phyloP scores from a whole-genome alignment of 1,140 invertebrate species.

The Spodoptera litura region DNA sequence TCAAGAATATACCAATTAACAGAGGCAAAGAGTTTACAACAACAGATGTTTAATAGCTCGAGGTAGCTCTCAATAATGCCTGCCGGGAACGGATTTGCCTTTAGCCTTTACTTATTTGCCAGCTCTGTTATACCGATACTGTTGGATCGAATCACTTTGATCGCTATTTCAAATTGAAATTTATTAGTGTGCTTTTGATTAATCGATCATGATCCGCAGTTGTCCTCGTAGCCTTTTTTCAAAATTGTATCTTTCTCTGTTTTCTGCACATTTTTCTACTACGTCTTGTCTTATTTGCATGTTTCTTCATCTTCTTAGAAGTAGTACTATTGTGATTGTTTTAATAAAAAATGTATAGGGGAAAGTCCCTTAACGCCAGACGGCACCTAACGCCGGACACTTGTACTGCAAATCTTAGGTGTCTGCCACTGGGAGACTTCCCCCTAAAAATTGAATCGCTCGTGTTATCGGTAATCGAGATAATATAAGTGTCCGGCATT shows the following conservation, averaged over 20 bases:
- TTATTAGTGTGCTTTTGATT: not conserved
- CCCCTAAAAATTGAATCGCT: too few species aligned
- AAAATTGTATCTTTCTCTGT: not conserved
- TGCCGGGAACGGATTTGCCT: slow-evolving; percentile 43
- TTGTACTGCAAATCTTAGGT: too few species aligned
- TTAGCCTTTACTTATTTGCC: slow-evolving; percentile 41
- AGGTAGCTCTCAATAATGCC: slow-evolving; percentile 41
- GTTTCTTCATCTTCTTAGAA: too few species aligned
- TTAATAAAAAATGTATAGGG: too few species aligned
- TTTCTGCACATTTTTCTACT: too few species aligned
- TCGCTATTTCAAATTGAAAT: slow-evolving; percentile 18
- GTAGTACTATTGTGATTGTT: too few species aligned
- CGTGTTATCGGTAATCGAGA: too few species aligned
- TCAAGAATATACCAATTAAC: slow-evolving; percentile 78
- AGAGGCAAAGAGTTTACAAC: slow-evolving; percentile 59
- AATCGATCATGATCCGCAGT: not conserved
- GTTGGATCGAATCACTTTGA: slow-evolving; percentile 2
- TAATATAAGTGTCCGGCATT: too few species aligned
- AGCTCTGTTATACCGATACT: not conserved
- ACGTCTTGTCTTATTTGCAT: too few species aligned
- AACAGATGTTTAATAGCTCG: slow-evolving; percentile 48
- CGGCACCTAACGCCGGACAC: too few species aligned
- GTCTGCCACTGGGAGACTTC: too few species aligned
- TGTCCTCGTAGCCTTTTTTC: not conserved
- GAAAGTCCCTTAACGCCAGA: too few species aligned